These are phyloP conservation scores for Hipparchia sbordonii DNA, from an alignment of 2,888 invertebrate genomes.

Conservation along the genomic window DNA sequence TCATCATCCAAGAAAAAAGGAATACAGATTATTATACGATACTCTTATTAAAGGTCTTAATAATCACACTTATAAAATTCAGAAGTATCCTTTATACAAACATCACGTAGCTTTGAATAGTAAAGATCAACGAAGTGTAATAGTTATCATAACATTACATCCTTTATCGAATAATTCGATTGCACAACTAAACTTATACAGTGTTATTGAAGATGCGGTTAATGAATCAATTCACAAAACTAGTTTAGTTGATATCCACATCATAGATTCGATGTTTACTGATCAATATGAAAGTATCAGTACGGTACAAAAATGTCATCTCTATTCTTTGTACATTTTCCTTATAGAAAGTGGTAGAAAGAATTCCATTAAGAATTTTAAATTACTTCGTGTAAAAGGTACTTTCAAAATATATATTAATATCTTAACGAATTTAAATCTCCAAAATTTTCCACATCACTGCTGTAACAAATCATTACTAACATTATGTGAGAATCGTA, in stretches of 20 bases:
- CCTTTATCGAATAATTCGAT: constrained; percentile 38
- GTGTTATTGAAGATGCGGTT: constrained; percentile 47
- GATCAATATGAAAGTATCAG: constrained; percentile 41
- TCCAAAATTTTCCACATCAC: constrained; percentile 47
- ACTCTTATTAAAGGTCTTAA: constrained; percentile 55
- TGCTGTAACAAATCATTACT: constrained; percentile 37
- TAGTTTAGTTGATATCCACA: constrained; percentile 60
- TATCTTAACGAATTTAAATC: constrained; percentile 46
- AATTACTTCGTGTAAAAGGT: constrained; percentile 54
- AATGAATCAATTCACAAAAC: constrained; percentile 48
- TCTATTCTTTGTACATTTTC: constrained; percentile 61
- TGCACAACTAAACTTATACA: background rate
- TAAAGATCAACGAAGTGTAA: constrained; percentile 47
- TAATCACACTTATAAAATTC: constrained; percentile 59
- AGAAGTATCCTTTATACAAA: constrained; percentile 53
- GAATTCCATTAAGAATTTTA: constrained; percentile 58
- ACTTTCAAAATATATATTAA: constrained; percentile 66
- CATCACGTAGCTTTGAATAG: constrained; percentile 35
- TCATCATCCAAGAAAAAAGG: constrained; percentile 42
- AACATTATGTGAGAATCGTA: constrained; percentile 26
- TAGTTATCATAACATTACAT: constrained; percentile 63
- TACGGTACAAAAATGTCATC: constrained; percentile 51
- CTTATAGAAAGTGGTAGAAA: constrained; percentile 54
- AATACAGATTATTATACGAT: constrained; percentile 49
- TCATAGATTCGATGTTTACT: constrained; percentile 55